Evolutionary conservation across 2,113 vertebrate species (phyloP).

Genomic region (Saccopteryx bilineata): DNA sequence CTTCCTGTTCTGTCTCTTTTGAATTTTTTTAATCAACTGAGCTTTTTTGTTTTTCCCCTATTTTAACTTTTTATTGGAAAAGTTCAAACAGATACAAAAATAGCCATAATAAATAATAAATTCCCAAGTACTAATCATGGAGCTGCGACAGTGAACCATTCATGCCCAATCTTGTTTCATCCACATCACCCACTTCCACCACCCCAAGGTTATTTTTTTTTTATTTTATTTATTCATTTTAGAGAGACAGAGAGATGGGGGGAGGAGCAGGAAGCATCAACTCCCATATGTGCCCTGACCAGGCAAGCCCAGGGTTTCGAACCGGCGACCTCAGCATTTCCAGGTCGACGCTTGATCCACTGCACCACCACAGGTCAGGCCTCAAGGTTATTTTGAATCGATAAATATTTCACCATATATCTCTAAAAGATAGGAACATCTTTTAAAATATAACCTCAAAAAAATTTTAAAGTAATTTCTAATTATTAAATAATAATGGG

Average conservation of each 20-base stretch:
- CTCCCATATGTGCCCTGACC: no score
- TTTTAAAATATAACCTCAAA: not conserved
- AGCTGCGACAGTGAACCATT: not conserved
- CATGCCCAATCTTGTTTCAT: not conserved
- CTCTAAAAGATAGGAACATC: not conserved
- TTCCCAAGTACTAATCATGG: not conserved
- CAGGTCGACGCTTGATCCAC: no score
- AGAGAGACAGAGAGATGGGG: no score
- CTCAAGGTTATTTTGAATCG: not conserved
- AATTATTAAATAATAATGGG: not conserved
- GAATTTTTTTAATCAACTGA: not conserved
- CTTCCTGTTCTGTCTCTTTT: not conserved
- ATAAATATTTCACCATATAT: not conserved
- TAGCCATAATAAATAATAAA: not conserved
- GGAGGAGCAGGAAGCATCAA: no score
- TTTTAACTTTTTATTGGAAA: conserved; percentile 30
- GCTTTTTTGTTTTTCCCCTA: not conserved
- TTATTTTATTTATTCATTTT: no score
- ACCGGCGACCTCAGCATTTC: no score
- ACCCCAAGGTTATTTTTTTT: not conserved
- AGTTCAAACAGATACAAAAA: conserved; percentile 18
- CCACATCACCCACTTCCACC: not conserved
- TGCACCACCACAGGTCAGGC: no score
- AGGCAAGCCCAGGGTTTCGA: no score
- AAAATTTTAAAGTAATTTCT: not conserved